These are phyloP conservation scores for Petrolisthes cinctipes DNA, from an alignment of 2,888 invertebrate species.

Conservation along the genomic window DNA sequence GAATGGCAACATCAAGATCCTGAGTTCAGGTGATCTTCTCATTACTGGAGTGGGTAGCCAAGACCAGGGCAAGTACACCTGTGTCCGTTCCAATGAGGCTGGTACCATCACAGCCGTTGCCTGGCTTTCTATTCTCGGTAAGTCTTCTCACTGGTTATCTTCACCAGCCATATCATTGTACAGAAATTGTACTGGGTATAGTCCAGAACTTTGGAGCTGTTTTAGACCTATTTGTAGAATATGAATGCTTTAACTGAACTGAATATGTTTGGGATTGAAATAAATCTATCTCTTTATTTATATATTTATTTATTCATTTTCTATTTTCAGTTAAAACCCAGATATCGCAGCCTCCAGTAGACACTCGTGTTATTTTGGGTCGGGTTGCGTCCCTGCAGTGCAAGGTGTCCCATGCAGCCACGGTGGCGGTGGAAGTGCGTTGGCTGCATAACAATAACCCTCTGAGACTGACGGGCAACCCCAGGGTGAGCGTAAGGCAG, in stretches of 20 bases:
- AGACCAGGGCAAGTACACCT: constrained; percentile 91
- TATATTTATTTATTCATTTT: too few relatives aligned
- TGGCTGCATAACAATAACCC: constrained; percentile 63
- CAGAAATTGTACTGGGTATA: too few relatives aligned
- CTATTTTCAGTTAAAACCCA: constrained; percentile 52
- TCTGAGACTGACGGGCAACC: constrained; percentile 42
- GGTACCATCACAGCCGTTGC: constrained; percentile 88
- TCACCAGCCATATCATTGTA: not conserved
- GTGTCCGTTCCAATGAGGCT: constrained; percentile 89
- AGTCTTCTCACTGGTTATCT: constrained; percentile 67
- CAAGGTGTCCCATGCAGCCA: constrained; percentile 91
- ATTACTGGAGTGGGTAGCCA: constrained; percentile 85
- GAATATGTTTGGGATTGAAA: too few relatives aligned
- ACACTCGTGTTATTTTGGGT: constrained; percentile 90
- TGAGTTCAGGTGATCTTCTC: constrained; percentile 79
- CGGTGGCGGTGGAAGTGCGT: constrained; percentile 79
- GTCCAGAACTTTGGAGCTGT: too few relatives aligned
- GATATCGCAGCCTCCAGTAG: constrained; percentile 80
- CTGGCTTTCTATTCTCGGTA: constrained; percentile 85
- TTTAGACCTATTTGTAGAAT: too few relatives aligned
- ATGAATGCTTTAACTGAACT: too few relatives aligned
- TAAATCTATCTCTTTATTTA: too few relatives aligned
- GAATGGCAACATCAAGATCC: constrained; percentile 49
- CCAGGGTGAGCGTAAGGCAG: constrained; percentile 71
- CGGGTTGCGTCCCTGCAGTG: constrained; percentile 94